phyloP scores from a whole-genome alignment of 2,888 invertebrate species.

The Spilarctia lutea region DNA sequence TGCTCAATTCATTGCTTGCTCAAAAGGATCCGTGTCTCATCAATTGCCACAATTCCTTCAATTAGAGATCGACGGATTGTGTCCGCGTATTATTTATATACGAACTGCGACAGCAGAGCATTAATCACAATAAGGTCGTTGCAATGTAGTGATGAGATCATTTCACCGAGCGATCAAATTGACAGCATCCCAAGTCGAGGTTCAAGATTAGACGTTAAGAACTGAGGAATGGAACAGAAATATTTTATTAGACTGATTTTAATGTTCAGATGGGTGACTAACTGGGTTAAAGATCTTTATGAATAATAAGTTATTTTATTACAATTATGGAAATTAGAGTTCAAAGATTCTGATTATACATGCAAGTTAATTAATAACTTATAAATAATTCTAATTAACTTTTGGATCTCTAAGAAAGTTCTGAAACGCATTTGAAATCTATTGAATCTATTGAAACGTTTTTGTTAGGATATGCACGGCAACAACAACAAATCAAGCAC shows the following conservation, averaged over 20 bases:
- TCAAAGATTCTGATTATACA: constrained; percentile 10
- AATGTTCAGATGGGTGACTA: constrained; percentile 40
- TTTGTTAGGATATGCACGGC: constrained; percentile 21
- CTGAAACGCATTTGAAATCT: neutral
- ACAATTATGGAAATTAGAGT: constrained; percentile 9
- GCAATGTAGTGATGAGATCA: constrained; percentile 69
- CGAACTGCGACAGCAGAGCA: constrained; percentile 60
- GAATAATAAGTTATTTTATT: constrained; percentile 38
- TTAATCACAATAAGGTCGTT: constrained; percentile 72
- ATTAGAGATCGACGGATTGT: constrained; percentile 78
- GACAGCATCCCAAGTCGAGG: constrained; percentile 45
- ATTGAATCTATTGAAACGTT: constrained; percentile 1
- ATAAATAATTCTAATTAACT: neutral
- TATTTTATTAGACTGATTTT: constrained; percentile 37
- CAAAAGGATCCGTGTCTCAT: constrained; percentile 58
- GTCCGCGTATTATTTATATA: constrained; percentile 61
- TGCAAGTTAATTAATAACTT: neutral
- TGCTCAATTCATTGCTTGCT: constrained; percentile 72
- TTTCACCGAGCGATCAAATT: constrained; percentile 52
- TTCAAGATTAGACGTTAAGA: constrained; percentile 42
- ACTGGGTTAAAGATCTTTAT: constrained; percentile 30
- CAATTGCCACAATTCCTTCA: constrained; percentile 78
- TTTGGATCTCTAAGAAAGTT: neutral
- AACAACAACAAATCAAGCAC: constrained; percentile 43
- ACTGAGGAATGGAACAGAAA: constrained; percentile 37